Evolutionary conservation across 2,113 vertebrate species (phyloP), one percentile per base, ranked within the genome.

Genomic region (Esox niger): DNA sequence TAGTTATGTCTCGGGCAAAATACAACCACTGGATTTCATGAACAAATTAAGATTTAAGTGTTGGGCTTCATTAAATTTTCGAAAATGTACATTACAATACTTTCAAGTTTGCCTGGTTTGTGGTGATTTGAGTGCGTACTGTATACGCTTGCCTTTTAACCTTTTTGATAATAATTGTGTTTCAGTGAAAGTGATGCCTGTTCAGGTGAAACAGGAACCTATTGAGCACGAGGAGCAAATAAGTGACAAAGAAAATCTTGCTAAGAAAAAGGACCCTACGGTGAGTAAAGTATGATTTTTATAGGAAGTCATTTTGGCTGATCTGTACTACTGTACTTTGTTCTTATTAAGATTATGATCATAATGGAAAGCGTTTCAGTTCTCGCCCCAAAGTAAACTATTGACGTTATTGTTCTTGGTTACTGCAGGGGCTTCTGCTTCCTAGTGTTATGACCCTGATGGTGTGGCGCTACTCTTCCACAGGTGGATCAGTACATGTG

Each of bases 401-500:
- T 43, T 43, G 35, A 46, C 10, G 10, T 1, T 26, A 30, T 26
- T 7, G 38, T 49, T 1, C 55, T 57, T 10, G 4, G 15, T 57
- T 23, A 17, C 17, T n/a, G n/a, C n/a, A n/a, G n/a, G n/a, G n/a
- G 3, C 27, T 57, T 27, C 4, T 15, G 38, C 38, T 57, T n/a
- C 15, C 30, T 13, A 30, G 26, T 29, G 17, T 31, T 30, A 30
- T 26, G 20, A 59, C 2, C 17, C 26, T 31, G 27, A 4, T 21
- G 46, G 27, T 25, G 43, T 21, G 26, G 26, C 4, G 10, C 13
- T 54, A 30, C 43, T 33, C 27, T 61, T 9, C 1, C 74, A 0
- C 86, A 99, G 97, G 94, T 98, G 86, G 97, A 99, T 86, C 81
- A 96, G 70, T 99, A 99, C 33, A 96, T 98, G 5, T 99, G 97